Percentiles rank a stretch among this genome's conserved stretches.
These are phyloP conservation scores for Coptodon rendalli DNA, from an alignment of 2,113 vertebrate species.

Conservation along the genomic window DNA sequence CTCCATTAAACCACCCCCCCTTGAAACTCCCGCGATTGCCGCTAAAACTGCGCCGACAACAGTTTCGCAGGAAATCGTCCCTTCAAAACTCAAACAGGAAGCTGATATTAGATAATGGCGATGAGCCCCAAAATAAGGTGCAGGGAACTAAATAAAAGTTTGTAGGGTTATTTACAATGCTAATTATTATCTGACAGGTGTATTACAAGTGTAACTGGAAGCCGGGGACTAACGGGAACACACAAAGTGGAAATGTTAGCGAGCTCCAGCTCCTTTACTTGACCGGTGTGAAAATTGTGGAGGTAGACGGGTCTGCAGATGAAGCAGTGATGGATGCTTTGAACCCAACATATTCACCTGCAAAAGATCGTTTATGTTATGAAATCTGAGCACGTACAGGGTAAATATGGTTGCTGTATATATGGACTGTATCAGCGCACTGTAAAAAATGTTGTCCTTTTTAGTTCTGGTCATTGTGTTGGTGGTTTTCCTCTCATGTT, in stretches of 20 bases:
- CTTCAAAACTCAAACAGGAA: background rate
- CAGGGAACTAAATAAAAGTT: rapidly evolving
- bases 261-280: background rate
- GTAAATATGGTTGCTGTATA: background rate
- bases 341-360: background rate
- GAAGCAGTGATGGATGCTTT: background rate
- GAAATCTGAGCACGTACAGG: rapidly evolving
- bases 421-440: background rate
- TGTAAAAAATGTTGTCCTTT: background rate
- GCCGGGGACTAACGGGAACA: background rate
- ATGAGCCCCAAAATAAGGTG: background rate
- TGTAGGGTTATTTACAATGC: background rate
- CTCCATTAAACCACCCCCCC: background rate
- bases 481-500: background rate
- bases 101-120: background rate
- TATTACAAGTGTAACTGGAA: background rate
- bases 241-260: background rate
- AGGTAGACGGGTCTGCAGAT: background rate
- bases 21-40: rapidly evolving
- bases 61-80: rapidly evolving
- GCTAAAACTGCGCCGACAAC: rapidly evolving
- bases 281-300: background rate
- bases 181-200: rapidly evolving
- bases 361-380: background rate
- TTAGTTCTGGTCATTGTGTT: rapidly evolving